These are phyloP conservation scores for Blastobasis lacticolella DNA, from an alignment of 2,888 invertebrate genomes.

Conservation along the genomic window DNA sequence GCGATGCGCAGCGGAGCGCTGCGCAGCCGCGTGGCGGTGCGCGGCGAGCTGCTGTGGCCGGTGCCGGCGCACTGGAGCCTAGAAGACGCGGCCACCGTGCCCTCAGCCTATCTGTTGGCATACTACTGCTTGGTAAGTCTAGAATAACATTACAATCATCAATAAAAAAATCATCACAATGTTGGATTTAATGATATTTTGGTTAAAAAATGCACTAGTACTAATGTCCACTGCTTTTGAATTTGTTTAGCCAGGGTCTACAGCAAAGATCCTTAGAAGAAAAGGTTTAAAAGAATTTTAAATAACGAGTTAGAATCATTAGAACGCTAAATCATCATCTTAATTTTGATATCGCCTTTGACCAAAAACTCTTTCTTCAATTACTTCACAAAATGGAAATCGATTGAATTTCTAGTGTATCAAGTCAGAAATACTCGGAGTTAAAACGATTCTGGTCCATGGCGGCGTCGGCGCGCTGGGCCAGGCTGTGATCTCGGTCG, in stretches of 20 bases:
- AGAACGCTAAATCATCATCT: not conserved
- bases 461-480: conserved; percentile 4
- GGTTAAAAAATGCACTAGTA: not conserved
- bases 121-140: conserved; percentile 42
- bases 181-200: too few species aligned
- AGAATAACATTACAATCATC: not conserved
- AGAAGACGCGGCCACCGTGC: conserved; percentile 83
- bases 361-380: not conserved
- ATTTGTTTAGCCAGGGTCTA: not conserved
- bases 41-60: conserved; percentile 73
- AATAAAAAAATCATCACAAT: not conserved
- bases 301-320: not conserved
- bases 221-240: not conserved
- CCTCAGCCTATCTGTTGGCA: conserved; percentile 79
- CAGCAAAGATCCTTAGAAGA: too few species aligned
- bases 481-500: conserved; percentile 14
- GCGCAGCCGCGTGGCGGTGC: conserved; percentile 67
- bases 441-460: conserved; percentile 3
- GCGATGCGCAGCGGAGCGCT: conserved; percentile 64
- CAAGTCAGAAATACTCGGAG: not conserved
- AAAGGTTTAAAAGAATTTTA: not conserved
- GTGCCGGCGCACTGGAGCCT: conserved; percentile 81
- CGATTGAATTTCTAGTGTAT: not conserved
- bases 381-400: not conserved
- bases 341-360: not conserved